Conservation (phyloP, 2,113 vertebrate genomes). For the Daphoenositta chrysoptera region DNA sequence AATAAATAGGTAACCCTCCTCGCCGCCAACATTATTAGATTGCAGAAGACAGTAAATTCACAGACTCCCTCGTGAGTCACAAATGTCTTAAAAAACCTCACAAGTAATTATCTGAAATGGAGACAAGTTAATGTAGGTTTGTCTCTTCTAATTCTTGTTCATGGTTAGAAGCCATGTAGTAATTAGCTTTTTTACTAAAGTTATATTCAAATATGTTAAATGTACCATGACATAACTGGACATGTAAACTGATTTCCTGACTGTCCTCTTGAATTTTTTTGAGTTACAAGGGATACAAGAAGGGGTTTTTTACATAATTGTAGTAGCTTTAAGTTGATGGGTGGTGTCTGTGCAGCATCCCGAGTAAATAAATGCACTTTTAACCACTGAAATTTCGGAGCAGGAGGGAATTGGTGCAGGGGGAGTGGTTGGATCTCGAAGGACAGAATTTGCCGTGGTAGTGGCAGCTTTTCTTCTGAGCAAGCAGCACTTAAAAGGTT, state of each 20-base stretch:
- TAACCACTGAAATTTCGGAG: background rate
- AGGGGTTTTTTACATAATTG: background rate
- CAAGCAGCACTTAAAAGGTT: background rate
- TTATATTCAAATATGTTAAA: background rate
- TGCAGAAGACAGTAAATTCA: conserved; percentile 60
- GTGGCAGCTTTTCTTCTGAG: background rate
- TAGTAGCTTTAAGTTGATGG: background rate
- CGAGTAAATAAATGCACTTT: background rate
- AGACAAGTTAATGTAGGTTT: conserved; percentile 34
- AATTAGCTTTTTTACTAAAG: background rate
- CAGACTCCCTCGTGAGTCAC: conserved; percentile 58
- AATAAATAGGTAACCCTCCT: conserved; percentile 62
- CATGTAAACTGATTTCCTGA: background rate
- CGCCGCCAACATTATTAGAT: conserved; percentile 56
- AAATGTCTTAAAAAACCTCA: conserved; percentile 43
- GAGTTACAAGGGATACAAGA: background rate
- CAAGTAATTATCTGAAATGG: conserved; percentile 63
- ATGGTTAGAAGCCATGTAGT: background rate
- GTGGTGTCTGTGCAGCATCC: fast-evolving
- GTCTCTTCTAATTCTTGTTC: background rate
- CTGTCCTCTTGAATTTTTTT: background rate
- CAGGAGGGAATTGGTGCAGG: background rate
- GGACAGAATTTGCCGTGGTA: background rate
- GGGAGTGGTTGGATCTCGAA: background rate
- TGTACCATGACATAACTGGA: background rate